Conservation (phyloP, 2,113 vertebrate species). For the Trogon melanurus region DNA sequence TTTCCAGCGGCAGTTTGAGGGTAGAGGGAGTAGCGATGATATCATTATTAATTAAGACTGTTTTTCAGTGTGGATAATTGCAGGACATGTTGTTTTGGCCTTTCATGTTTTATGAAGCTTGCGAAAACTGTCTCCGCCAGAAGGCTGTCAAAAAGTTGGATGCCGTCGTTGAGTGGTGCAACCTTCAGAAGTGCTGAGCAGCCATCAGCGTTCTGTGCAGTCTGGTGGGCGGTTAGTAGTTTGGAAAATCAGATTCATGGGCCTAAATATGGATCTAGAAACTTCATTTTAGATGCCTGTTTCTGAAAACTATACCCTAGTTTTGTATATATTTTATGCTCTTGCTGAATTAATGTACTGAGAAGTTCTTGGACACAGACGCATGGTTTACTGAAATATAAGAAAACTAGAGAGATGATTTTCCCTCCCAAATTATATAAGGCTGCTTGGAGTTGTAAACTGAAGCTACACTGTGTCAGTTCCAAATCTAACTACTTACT, state of each 20-base stretch:
- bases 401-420: conserved; percentile 21
- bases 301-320: conserved; percentile 13
- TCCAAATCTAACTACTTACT: background rate
- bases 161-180: background rate
- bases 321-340: conserved; percentile 9
- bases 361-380: conserved; percentile 39
- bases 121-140: background rate
- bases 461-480: background rate
- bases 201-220: background rate
- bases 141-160: conserved; percentile 38
- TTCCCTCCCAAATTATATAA: conserved; percentile 25
- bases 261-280: background rate
- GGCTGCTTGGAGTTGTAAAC: conserved; percentile 11
- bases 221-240: background rate
- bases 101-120: background rate
- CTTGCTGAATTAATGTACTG: conserved; percentile 53
- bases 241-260: conserved; percentile 30
- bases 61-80: conserved; percentile 21
- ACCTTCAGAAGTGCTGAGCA: background rate
- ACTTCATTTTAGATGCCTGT: background rate
- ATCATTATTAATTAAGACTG: background rate
- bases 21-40: background rate
- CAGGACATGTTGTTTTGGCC: background rate
- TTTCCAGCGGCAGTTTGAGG: background rate
- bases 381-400: conserved; percentile 21